Evolutionary conservation across 1,140 invertebrate species (phyloP).

Genomic region (Plutomurus gul): DNA sequence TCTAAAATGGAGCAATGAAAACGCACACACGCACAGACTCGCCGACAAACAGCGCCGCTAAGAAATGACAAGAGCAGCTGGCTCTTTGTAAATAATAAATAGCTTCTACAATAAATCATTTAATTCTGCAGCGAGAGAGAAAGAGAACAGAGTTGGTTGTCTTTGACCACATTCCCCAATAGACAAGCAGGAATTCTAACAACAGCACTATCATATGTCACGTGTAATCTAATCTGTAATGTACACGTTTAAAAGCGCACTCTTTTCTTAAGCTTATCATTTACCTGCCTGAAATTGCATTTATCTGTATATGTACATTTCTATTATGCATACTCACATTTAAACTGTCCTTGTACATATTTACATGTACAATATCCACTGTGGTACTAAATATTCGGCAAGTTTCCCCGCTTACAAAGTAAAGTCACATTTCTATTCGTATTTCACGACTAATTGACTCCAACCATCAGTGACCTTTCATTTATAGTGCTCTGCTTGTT

Average conservation of each 20-base stretch:
- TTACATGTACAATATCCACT: too few relatives aligned
- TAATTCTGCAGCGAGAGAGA: conserved; percentile 29
- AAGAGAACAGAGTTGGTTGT: too few relatives aligned
- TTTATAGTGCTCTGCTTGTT: conserved; percentile 16
- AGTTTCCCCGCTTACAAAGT: background rate
- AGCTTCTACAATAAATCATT: conserved; percentile 1
- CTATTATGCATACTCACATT: too few relatives aligned
- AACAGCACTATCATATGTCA: background rate
- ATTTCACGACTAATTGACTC: conserved; percentile 40
- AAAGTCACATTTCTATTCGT: conserved; percentile 17
- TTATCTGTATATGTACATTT: too few relatives aligned
- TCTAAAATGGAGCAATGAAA: background rate
- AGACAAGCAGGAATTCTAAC: background rate
- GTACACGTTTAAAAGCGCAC: too few relatives aligned
- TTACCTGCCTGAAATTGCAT: too few relatives aligned
- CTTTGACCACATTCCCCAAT: background rate
- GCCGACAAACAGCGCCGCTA: conserved; percentile 7
- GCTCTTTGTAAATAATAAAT: background rate
- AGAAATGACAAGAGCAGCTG: conserved; percentile 16
- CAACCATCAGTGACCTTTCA: conserved; percentile 17
- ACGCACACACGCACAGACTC: background rate
- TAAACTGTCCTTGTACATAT: too few relatives aligned
- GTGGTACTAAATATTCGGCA: background rate
- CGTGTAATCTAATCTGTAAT: too few relatives aligned
- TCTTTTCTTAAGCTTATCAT: too few relatives aligned